Base-by-base conservation (phyloP, 2,113 vertebrate genomes). In the Phaethon lepturus region DNA sequence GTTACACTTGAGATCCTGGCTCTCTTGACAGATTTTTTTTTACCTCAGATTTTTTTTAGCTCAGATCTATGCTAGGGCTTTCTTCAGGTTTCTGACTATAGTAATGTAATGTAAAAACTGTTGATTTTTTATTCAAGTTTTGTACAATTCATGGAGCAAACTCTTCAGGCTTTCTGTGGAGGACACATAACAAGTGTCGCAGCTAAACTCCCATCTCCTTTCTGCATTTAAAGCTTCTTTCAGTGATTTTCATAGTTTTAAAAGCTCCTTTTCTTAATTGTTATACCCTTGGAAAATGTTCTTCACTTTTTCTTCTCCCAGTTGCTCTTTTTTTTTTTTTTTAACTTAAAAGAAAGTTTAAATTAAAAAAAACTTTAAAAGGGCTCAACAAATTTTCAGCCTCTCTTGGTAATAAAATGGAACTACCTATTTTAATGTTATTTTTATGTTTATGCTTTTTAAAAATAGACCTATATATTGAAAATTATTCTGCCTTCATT, bases 171-270 rank as follows among this genome's bases (percentile, higher is more conserved):
- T 91, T 93, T 78, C n/a, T 90, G 23, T 60, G 45, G 29, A 91
- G 58, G 53, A 49, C 33, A 33, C 4, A 1, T 42, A 73, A 29
- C 23, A 72, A 80, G 22, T 76, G 28, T 75, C 0, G 0, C 56
- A 85, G n/a, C 49, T 92, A 17, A 87, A 75, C 45, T 91, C 35
- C 29, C 20, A 24, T 62, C 53, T 94, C 38, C 33, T 77, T 82
- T 76, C 67, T 90, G 55, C 44, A 59, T 49, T 83, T 67, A 81
- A 78, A 81, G 5, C 45, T 72, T 72, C 40, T 58, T 91, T 85
- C 53, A 68, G 33, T 78, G 71, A 55, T 26, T 89, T 67, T 71
- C 31, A 20, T 44, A 50, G 53, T 68, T 93, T 52, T 78, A n/a
- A 78, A 78, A 53, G 29, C 22, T 64, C 35, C 16, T 86, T 83